Evolutionary conservation across 2,888 invertebrate genomes (phyloP).

Genomic region (Lutraria lutraria): DNA sequence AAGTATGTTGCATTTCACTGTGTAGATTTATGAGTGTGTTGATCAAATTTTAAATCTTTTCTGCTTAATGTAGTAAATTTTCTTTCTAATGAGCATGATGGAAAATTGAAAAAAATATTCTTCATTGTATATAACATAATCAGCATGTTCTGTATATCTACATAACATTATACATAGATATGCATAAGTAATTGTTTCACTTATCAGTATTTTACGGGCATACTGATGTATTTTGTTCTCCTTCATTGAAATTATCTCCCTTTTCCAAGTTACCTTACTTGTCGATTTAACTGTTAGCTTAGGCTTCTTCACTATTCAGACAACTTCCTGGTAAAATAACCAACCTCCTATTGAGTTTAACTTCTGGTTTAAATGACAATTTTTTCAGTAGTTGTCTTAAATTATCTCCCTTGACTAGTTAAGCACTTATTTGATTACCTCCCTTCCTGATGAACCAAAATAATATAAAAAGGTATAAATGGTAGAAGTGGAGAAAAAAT

Average conservation of each 20-base stretch:
- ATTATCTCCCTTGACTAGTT: no score
- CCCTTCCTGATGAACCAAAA: no score
- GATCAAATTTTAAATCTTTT: neutral
- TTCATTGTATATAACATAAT: conserved; percentile 12
- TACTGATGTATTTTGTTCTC: neutral
- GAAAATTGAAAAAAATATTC: neutral
- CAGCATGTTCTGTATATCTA: neutral
- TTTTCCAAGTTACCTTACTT: neutral
- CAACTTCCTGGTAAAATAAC: no score
- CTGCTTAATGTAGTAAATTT: neutral
- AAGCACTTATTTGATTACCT: no score
- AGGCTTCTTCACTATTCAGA: no score
- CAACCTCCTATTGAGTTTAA: no score
- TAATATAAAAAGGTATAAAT: no score
- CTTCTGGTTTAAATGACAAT: no score
- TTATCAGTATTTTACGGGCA: neutral
- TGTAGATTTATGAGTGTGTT: neutral
- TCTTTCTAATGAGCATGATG: neutral
- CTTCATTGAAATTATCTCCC: neutral
- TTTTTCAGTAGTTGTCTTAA: no score
- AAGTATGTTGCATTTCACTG: no score
- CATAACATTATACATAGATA: neutral
- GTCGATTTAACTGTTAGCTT: no score
- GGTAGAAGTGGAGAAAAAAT: no score
- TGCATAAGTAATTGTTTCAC: neutral